Base-by-base conservation (phyloP, 2,113 vertebrate genomes). In the Tupaia chinensis region DNA sequence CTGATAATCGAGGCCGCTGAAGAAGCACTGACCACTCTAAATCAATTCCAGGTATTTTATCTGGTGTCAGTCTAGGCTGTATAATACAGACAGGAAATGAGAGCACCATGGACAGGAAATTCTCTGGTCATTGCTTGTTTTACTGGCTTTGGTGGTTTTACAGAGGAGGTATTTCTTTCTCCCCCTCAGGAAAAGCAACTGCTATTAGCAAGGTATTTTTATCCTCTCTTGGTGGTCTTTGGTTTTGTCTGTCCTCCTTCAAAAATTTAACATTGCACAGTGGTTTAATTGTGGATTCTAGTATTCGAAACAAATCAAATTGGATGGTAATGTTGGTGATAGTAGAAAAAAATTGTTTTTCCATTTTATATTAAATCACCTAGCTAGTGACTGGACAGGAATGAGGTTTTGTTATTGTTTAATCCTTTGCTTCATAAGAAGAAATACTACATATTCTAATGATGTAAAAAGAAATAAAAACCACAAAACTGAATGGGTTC, bases 301-400 rank as follows among this genome's bases (percentile, higher is more conserved):
- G 13, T 54, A 16, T 68, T 86, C 70, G 61, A 88, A 81, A 25
- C 20, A 84, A 91, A 81, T 20, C 66, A 15, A 93, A 72, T 89
- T 73, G 53, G 27, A 60, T 65, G 63, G 68, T 69, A 79, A 29
- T 79, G 19, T 74, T 87, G 15, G 16, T 76, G 82, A 87, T 63
- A 83, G 12, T 70, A 63, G 12, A 77, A 81, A 53, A 53, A 44
- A 65, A 44, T 19, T 82, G 44, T n/a, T 54, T 65, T 69, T 94
- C 68, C 27, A 58, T 79, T 92, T 84, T 89, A 89, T 22, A 89
- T 83, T 89, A 96, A 97, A 73, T 34, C 85, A 8, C 87, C n/a
- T 79, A 86, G 58, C 81, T 88, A 78, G 54, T 88, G 65, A 89
- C 65, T 76, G 4, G 34, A 58, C 61, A 15, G 56, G 34, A 85